Evolutionary conservation across 2,888 invertebrate genomes (phyloP), one percentile per base, ranked within the genome.

Genomic region (Eucriotettix oculatus): DNA sequence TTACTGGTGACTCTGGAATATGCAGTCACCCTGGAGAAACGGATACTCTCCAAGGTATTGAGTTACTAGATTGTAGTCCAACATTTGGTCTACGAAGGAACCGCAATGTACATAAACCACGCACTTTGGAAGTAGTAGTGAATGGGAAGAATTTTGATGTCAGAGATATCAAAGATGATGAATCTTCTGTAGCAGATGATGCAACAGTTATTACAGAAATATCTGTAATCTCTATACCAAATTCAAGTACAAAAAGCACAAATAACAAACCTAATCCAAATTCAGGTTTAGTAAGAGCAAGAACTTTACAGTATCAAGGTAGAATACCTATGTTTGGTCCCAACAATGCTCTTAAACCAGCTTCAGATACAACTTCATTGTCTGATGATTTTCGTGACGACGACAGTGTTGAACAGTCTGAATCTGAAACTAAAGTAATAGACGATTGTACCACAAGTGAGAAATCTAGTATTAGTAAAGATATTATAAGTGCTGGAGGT

Each of bases 111-210:
- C 59, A 59, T 29, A 61, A 61, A 44, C 83, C 85, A 1, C 77
- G 88, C 57, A 85, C 84, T 70, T 73, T 88, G 53, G 84, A 86
- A 71, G 84, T 88, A 80, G 81, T 86, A 44, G 82, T 87, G 73
- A 80, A 79, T 52, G 77, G 85, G 0, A 85, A 87, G 68, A 84
- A 80, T 65, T 90, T 89, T 72, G 87, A 89, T 66, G 83, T 89
- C 3, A 75, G 84, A 42, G 88, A 89, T 68, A 74, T 85, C 57
- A 79, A 80, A 53, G 77, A 77, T 42, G 61, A 59, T 66, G 73
- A 74, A 10, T 66, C 71, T 2, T 74, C 74, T n/a, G 29, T 29
- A 29, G 74, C 74, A 68, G 54, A 74, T 74, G 83, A 83, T 65
- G 83, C 82, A 57, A 81, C 79, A 56, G 79, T 82, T 10, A 77